phyloP scores from a whole-genome alignment of 2,113 vertebrate genomes.

The Aspidoscelis tigris region DNA sequence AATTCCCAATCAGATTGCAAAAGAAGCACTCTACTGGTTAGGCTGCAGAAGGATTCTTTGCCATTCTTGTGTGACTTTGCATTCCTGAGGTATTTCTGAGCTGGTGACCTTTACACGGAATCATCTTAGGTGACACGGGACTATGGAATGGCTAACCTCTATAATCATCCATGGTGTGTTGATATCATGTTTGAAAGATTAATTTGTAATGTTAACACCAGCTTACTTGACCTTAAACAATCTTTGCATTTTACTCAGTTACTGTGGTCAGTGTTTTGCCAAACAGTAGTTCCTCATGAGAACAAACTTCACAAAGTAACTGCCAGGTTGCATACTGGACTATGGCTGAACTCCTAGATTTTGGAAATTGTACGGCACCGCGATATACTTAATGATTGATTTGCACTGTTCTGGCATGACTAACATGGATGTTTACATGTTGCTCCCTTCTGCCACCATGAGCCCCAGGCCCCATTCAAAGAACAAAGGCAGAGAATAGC shows the following conservation, averaged over 20 bases:
- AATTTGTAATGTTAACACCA: neutral
- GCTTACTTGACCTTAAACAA: neutral
- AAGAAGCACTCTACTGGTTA: no score
- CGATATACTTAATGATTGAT: neutral
- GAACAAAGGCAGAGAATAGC: no score
- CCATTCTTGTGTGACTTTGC: no score
- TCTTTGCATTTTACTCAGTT: neutral
- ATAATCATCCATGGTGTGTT: neutral
- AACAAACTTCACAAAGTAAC: neutral
- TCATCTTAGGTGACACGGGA: neutral
- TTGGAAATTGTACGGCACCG: no score
- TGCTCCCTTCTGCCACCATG: no score
- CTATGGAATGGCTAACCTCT: neutral
- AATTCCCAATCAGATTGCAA: no score
- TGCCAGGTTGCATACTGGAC: neutral
- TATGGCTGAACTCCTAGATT: neutral
- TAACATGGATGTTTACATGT: no score
- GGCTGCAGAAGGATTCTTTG: no score
- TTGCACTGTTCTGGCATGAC: no score
- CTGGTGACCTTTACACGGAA: neutral
- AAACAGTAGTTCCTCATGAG: neutral
- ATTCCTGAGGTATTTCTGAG: no score
- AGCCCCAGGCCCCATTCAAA: no score
- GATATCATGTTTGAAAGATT: neutral
- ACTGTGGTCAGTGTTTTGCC: neutral